Conservation (phyloP, 2,888 invertebrate species). For the Rhodophaea formosa region DNA sequence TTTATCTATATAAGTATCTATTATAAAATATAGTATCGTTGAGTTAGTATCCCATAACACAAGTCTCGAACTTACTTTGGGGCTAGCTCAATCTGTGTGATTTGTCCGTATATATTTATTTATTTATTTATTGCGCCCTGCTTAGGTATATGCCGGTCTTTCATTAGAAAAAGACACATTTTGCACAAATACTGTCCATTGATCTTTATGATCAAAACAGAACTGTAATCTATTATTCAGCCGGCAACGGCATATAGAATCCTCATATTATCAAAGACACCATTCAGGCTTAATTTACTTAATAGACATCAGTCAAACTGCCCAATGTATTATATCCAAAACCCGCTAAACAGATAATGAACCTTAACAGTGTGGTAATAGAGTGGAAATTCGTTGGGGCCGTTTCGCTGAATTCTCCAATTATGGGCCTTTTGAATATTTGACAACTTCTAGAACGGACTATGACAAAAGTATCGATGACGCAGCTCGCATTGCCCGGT, state of each 20-base stretch:
- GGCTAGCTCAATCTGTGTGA: no score
- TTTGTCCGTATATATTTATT: no score
- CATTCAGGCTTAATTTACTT: conserved; percentile 12
- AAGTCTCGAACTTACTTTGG: no score
- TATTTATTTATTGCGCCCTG: no score
- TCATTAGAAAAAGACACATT: no score
- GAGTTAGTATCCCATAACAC: no score
- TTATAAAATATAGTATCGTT: no score
- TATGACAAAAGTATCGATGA: conserved; percentile 36
- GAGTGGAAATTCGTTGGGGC: conserved; percentile 25
- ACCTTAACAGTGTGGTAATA: background rate
- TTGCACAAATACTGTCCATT: no score
- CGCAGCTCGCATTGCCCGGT: background rate
- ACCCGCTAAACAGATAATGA: background rate
- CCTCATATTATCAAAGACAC: conserved; percentile 13
- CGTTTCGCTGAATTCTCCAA: conserved; percentile 28
- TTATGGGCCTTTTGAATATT: conserved; percentile 40
- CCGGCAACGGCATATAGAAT: background rate
- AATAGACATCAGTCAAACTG: background rate
- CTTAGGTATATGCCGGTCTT: no score
- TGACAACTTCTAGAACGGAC: conserved; percentile 31
- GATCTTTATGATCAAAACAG: background rate
- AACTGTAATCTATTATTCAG: background rate
- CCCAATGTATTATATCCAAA: background rate
- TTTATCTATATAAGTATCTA: no score